phyloP scores from a whole-genome alignment of 2,113 vertebrate species.

The Plectropomus leopardus region DNA sequence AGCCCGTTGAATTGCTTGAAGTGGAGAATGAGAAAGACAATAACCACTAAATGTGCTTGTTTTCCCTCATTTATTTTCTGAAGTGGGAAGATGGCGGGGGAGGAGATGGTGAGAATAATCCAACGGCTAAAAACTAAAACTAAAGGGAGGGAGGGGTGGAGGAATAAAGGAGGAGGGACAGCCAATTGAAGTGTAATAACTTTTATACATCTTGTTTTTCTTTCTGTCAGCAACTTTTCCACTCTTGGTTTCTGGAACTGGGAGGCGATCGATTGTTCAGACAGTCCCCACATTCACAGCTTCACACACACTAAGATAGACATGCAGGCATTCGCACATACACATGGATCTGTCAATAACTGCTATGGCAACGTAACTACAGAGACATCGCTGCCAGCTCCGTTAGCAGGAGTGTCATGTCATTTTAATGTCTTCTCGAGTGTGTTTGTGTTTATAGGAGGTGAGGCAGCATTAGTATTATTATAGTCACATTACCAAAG shows the following conservation, averaged over 20 bases:
- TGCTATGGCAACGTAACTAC: slow-evolving; percentile 10
- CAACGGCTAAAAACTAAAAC: slow-evolving; percentile 57
- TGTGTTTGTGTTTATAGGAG: slow-evolving; percentile 30
- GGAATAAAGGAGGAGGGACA: slow-evolving; percentile 37
- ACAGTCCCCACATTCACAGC: not conserved
- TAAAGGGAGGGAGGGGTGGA: slow-evolving; percentile 34
- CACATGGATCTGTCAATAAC: slow-evolving; percentile 33
- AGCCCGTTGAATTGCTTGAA: slow-evolving; percentile 56
- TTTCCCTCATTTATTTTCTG: slow-evolving; percentile 73
- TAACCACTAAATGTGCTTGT: slow-evolving; percentile 72
- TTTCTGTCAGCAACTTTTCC: slow-evolving; percentile 55
- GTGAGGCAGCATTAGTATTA: slow-evolving; percentile 30
- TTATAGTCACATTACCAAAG: slow-evolving; percentile 47
- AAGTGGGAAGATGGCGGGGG: slow-evolving; percentile 61
- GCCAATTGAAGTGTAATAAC: slow-evolving; percentile 57
- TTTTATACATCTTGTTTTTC: slow-evolving; percentile 67
- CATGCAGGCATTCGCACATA: slow-evolving; percentile 9
- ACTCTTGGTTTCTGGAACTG: slow-evolving; percentile 19
- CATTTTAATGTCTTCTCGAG: slow-evolving; percentile 21
- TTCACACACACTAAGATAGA: slow-evolving; percentile 1
- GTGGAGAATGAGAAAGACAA: slow-evolving; percentile 64
- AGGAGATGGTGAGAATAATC: slow-evolving; percentile 63
- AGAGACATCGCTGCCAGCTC: slow-evolving; percentile 12
- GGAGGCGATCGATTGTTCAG: slow-evolving; percentile 31
- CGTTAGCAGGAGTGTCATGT: slow-evolving; percentile 26